A percentile compares a stretch with the other conserved stretches of the same genome.
These are phyloP conservation scores for Argopecten irradians DNA, from an alignment of 1,140 invertebrate genomes.

Conservation along the genomic window DNA sequence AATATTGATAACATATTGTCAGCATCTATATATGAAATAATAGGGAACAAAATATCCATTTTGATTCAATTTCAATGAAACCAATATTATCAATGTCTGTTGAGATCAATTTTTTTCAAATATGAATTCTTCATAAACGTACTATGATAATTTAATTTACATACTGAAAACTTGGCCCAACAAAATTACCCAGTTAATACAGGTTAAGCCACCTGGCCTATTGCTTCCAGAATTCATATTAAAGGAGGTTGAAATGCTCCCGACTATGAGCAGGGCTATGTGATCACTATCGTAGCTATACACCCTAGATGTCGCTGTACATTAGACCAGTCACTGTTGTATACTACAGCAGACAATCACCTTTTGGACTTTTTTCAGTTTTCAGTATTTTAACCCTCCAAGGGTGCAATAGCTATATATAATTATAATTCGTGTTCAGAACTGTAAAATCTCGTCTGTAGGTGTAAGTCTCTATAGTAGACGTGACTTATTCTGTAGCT, in stretches of 20 bases:
- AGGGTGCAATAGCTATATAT: not conserved
- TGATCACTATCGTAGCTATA: not conserved
- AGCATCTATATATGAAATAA: no score
- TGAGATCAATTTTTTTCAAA: no score
- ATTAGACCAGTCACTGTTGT: not conserved
- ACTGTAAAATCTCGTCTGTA: not conserved
- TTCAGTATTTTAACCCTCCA: slow-evolving; percentile 16
- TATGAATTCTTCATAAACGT: no score
- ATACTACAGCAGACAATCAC: not conserved
- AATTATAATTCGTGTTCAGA: not conserved
- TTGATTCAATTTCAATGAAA: no score
- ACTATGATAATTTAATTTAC: no score
- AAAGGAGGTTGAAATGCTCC: not conserved
- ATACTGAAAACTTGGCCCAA: not conserved
- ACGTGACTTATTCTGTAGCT: not conserved
- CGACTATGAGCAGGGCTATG: not conserved
- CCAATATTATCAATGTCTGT: no score
- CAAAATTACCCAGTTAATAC: not conserved
- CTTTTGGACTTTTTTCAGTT: not conserved
- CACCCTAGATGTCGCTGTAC: not conserved
- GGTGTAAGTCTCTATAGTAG: not conserved
- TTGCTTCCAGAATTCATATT: not conserved
- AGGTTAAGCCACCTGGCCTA: not conserved
- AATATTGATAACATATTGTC: no score
- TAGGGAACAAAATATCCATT: no score